Base-by-base conservation (phyloP, 2,797 vertebrate genomes). In the Periophthalmus magnuspinnatus region DNA sequence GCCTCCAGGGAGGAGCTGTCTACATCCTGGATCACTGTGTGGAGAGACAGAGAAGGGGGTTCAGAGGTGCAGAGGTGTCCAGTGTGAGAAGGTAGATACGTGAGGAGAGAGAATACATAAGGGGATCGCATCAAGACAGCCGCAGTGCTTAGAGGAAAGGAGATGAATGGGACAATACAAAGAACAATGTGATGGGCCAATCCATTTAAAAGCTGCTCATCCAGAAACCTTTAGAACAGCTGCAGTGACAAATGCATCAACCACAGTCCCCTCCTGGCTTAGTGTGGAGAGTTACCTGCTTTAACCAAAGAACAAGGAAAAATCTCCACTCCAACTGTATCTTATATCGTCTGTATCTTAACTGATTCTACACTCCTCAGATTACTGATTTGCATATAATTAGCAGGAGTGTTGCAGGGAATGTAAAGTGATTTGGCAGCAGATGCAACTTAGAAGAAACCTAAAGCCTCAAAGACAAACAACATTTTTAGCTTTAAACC, bases 21-120 rank as follows among this genome's bases (percentile, higher is more conserved):
- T 13, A 99, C 97, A 1, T 97, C 97, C 83, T 97, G 97, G 84
- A 99, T 96, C 75, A 99, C 97, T 99, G 93, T 2, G 65, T 64
- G 71, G 32, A 70, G 2, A 63, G 70, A 86, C 65, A 78, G 47
- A 60, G 36, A 24, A 54, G 58, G 54, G 62, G 41, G 76, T 83
- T 48, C 72, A 33, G 0, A 2, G 13, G 55, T 36, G 24, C 21
- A 64, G 54, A 62, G 61, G 65, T 0, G 3, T 74, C 68, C 11
- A 72, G 70, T 17, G 52, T 28, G 52, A 14, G 57, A 9, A 50
- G 17, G 48, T 45, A 9, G 14, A 57, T 6, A 10, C 5, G 24
- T 21, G 61, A 67, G n/a, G 56, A 65, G 14, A 24, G 47, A 48
- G n/a, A 67, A 22, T 3, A 38, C 64, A 67, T 36, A 19, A 67